phyloP scores from a whole-genome alignment of 2,888 invertebrate species.

The Ptycholaimellus sp. region DNA sequence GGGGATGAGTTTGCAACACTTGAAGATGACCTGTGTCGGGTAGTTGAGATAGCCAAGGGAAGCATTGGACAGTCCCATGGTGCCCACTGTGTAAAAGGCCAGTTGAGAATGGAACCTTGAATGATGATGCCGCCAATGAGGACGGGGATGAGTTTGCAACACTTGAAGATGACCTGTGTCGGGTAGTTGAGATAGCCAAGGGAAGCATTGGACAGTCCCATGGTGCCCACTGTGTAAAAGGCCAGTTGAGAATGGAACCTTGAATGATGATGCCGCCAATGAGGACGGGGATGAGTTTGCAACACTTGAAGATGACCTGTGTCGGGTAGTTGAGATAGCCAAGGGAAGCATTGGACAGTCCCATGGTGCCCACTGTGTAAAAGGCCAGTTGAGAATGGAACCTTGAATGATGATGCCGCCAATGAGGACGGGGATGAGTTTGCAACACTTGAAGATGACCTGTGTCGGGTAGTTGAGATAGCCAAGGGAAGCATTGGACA shows the following conservation, averaged over 20 bases:
- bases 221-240: slow-evolving; percentile 65
- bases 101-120: slow-evolving; percentile 53
- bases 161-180: slow-evolving; percentile 84
- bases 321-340: slow-evolving; percentile 88
- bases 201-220: slow-evolving; percentile 82
- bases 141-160: slow-evolving; percentile 85
- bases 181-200: slow-evolving; percentile 83
- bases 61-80: slow-evolving; percentile 84
- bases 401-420: slow-evolving; percentile 71
- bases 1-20: slow-evolving; percentile 85
- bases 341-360: slow-evolving; percentile 71
- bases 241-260: slow-evolving; percentile 55
- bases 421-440: slow-evolving; percentile 74
- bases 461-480: slow-evolving; percentile 89
- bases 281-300: slow-evolving; percentile 81
- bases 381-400: slow-evolving; percentile 59
- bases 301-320: slow-evolving; percentile 85
- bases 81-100: slow-evolving; percentile 64
- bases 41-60: slow-evolving; percentile 81
- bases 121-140: slow-evolving; percentile 75
- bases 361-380: slow-evolving; percentile 78
- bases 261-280: slow-evolving; percentile 76
- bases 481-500: slow-evolving; percentile 74
- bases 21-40: slow-evolving; percentile 84
- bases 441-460: slow-evolving; percentile 87